These are phyloP conservation scores for Acrocyrtus sp. DNA, from an alignment of 2,888 invertebrate species.

Conservation along the genomic window DNA sequence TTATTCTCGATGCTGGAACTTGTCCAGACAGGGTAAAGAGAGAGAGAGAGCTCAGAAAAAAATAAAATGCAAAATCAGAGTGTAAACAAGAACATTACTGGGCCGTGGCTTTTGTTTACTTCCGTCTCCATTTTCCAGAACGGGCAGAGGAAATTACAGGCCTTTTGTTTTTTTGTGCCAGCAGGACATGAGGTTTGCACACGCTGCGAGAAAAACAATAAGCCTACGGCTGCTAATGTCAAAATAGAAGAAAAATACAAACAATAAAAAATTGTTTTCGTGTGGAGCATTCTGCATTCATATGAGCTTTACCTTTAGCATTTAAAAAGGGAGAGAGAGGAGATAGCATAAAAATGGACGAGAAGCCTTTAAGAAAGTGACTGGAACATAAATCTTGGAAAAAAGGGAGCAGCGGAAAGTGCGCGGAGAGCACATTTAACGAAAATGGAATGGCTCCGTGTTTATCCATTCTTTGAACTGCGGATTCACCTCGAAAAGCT, in stretches of 20 bases:
- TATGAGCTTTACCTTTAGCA: not conserved
- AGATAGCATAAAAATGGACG: no score
- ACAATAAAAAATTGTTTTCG: not conserved
- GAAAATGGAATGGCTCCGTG: constrained; percentile 33
- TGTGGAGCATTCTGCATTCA: not conserved
- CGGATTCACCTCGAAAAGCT: constrained; percentile 27
- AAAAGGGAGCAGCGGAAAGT: not conserved
- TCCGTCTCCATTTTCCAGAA: constrained; percentile 11
- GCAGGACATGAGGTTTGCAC: constrained; percentile 10
- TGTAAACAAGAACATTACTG: not conserved
- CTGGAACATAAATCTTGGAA: constrained; percentile 34
- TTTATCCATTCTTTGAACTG: no score
- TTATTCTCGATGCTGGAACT: not conserved
- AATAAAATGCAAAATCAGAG: no score
- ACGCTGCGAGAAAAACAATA: not conserved
- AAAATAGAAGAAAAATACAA: not conserved
- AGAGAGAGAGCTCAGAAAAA: not conserved
- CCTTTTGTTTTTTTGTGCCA: constrained; percentile 30
- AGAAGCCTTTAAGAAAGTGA: constrained; percentile 25
- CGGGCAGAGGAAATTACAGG: constrained; percentile 25
- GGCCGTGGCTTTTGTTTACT: not conserved
- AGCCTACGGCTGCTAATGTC: not conserved
- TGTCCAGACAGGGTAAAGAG: not conserved
- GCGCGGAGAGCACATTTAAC: not conserved
- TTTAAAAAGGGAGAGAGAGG: not conserved